Evolutionary conservation across 1,140 invertebrate species (phyloP), one percentile per base, ranked within the genome.

Genomic region (Araneus ventricosus): DNA sequence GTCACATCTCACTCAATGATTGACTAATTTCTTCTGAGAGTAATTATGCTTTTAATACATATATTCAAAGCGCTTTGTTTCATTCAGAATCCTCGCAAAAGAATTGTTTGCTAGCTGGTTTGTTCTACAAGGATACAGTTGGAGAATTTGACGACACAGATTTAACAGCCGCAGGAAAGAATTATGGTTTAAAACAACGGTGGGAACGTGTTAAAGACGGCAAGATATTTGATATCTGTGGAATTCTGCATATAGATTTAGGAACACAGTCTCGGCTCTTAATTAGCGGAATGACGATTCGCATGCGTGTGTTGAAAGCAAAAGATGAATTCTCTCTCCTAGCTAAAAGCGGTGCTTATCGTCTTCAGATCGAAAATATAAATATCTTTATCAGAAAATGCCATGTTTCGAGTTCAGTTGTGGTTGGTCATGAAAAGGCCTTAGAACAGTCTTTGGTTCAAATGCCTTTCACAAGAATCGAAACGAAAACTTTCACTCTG

Each of bases 1-100:
- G 75, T 41, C 75, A 80, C 37, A 41, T 80, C 27, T 80, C 75
- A 41, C 39, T 80, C 14, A 80, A 80, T 24, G 37, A 80, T 41
- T 30, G 37, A 14, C 75, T 37, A 34, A 80, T 80, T 34, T 80
- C 75, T 34, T 80, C 14, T 22, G 75, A 80, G 22, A 80, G 24
- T 39, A 80, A 41, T 14, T 80, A 80, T 14, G 75, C 75, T 41
- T 80, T 37, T n/a, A 80, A 80, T 22, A 20, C 17, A 22, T 39
- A 24, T 20, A 37, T 80, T 80, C 75, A 39, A 37, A 41, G 34
- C 34, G 4, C 14, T 3, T 41, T 80, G 75, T 80, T 80, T 41
- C 75, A 80, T 34, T 41, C 75, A 22, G 75, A 80, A 41, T n/a
- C 20, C 0, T 34, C 75, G 2, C 75, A 80, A 80, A 80, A 80